Base-by-base conservation (phyloP, 2,888 invertebrate genomes). In the Lochmaea capreae region DNA sequence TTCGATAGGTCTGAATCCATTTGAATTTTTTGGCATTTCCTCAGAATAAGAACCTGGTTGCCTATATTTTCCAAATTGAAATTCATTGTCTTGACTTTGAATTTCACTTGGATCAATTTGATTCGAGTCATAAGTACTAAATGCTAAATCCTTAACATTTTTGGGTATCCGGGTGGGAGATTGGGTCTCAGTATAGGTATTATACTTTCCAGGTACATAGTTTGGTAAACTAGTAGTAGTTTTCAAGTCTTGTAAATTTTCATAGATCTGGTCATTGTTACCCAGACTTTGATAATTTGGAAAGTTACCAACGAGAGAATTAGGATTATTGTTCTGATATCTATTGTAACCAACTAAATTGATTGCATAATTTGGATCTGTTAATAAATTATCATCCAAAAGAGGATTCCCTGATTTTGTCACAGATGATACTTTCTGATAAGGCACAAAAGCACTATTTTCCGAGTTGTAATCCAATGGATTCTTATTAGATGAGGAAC, bases 111-210 rank as follows among this genome's bases (percentile, higher is more conserved):
- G 67, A 74, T 70, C 61, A 42, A 18, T 18, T 16, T 66, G 46
- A 52, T 39, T 69, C 6, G 75, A 72, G 65, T 79, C 80, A 71
- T 80, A 81, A 10, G 79, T 81, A 69, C 82, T 81, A 61, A 80
- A 80, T 16, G 79, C 79, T 59, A 82, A 72, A 69, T 81, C 81
- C 65, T 77, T 80, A n/a, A 81, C 72, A 62, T 73, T 81, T 68
- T 74, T 80, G n/a, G 80, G 79, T 52, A 78, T 46, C 18, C 65
- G 65, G 16, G 71, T 73, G 0, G 81, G 80, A 14, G 78, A 70
- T 59, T 78, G 80, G 12, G 16, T 65, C 11, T 81, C 79, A 18
- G 77, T 54, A 26, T 71, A 69, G 1, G 79, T 73, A 46, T 78
- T 78, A 39, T 74, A 79, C 65, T 77, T 79, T 8, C 75, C 76